These are phyloP conservation scores for Cynopterus sphinx DNA, from an alignment of 2,797 vertebrate species.

Conservation along the genomic window DNA sequence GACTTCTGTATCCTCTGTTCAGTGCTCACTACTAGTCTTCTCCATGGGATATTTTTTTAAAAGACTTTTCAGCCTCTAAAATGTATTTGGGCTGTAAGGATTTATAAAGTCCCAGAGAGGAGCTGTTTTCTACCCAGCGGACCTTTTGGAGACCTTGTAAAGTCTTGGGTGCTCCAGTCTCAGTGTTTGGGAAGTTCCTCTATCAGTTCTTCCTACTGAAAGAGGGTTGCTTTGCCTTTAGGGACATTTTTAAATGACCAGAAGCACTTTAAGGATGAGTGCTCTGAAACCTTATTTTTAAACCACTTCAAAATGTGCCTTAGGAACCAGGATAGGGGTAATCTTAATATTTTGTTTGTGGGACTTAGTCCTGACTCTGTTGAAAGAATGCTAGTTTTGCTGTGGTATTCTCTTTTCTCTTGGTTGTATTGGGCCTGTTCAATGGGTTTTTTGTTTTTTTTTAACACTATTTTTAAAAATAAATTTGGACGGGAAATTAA, in stretches of 20 bases:
- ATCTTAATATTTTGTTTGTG: neutral
- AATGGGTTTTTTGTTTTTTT: neutral
- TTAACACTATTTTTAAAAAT: neutral
- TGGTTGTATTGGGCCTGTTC: neutral
- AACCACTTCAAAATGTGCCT: neutral
- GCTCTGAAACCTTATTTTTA: neutral
- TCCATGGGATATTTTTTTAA: neutral
- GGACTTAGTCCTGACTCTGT: neutral
- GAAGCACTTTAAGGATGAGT: neutral
- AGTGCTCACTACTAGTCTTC: neutral
- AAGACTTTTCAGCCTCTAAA: neutral
- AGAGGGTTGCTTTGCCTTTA: neutral
- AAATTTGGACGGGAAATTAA: neutral
- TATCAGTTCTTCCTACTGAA: neutral
- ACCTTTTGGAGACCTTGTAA: neutral
- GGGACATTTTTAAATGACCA: neutral
- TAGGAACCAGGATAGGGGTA: neutral
- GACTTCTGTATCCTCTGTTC: neutral
- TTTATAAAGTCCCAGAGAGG: neutral
- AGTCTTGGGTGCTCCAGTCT: neutral
- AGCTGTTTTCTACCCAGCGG: neutral
- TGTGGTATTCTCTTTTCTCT: neutral
- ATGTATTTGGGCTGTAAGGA: neutral
- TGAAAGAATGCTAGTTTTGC: neutral
- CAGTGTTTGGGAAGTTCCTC: neutral